phyloP scores from a whole-genome alignment of 2,888 invertebrate genomes.

The Ennomos fuscantarius region DNA sequence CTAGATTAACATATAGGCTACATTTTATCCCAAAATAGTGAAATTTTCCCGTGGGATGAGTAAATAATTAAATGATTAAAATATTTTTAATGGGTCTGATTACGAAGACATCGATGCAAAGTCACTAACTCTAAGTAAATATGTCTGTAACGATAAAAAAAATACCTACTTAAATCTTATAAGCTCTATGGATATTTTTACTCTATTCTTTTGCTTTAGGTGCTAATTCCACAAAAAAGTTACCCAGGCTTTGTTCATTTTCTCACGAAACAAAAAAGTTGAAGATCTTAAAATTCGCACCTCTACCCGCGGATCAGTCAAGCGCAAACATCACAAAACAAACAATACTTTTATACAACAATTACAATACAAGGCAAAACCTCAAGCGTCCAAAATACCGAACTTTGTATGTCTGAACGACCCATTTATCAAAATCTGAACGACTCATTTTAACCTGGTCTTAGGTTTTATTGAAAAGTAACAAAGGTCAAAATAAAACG shows the following conservation, averaged over 20 bases:
- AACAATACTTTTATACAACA: slow-evolving; percentile 74
- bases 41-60: no score
- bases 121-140: no score
- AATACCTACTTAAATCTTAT: no score
- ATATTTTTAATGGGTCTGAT: no score
- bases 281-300: slow-evolving; percentile 51
- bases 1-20: no score
- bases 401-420: slow-evolving; percentile 19
- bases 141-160: no score
- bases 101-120: no score
- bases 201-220: no score
- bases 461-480: slow-evolving; percentile 33
- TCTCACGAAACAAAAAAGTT: slow-evolving; percentile 28
- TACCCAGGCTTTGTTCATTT: slow-evolving; percentile 5
- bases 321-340: slow-evolving; percentile 69
- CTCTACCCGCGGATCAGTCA: slow-evolving; percentile 51
- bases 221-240: no score
- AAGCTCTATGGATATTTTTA: no score
- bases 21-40: no score
- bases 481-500: slow-evolving; percentile 43
- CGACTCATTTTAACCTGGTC: neutral
- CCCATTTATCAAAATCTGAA: neutral
- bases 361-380: slow-evolving; percentile 80
- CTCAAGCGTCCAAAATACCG: slow-evolving; percentile 79
- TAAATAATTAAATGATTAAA: no score